Evolutionary conservation across 2,113 vertebrate species (phyloP), one percentile per base, ranked within the genome.

Genomic region (Deroptyus accipitrinus): DNA sequence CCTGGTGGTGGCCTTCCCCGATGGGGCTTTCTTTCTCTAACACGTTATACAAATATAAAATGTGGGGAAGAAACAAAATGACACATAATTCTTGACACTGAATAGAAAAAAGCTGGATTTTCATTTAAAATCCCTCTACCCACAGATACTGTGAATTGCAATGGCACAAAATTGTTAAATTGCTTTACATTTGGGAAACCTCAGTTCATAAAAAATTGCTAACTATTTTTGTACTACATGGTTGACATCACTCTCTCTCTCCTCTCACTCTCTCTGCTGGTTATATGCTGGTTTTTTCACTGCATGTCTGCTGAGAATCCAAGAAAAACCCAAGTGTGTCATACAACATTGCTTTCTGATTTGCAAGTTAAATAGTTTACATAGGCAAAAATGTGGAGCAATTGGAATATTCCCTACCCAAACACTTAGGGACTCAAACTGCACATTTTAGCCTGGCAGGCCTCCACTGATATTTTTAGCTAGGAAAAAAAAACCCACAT

Each of bases 361-460:
- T 95, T 97, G 93, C 92, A 97, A 97, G 94, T 97, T 94, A 97
- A 97, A 97, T 95, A 95, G 94, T 96, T 96, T 97, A 95, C 86
- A 93, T 73, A 96, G 96, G 90, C 90, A 94, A 96, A 95, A 97
- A 97, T 95, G 93, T 92, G 83, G 88, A 97, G 87, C 92, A 95
- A 96, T 94, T 95, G 91, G 92, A 93, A 93, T 94, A 94, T 96
- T 96, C 85, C 85, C 93, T 92, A 94, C 78, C 59, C 92, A 96
- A 92, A 96, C 76, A 93, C 84, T 96, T 92, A 92, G 80, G 94
- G 88, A 94, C 92, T 97, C 86, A 95, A 92, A 96, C 90, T 83
- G 93, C 81, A 93, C 91, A 92, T 96, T 96, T 94, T 91, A 96
- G 95, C 88, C 90, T 94, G 96, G 87, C 83, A 95, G 84, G 78